Base-by-base conservation (phyloP, 2,888 invertebrate species). In the Harpalus rufipes region DNA sequence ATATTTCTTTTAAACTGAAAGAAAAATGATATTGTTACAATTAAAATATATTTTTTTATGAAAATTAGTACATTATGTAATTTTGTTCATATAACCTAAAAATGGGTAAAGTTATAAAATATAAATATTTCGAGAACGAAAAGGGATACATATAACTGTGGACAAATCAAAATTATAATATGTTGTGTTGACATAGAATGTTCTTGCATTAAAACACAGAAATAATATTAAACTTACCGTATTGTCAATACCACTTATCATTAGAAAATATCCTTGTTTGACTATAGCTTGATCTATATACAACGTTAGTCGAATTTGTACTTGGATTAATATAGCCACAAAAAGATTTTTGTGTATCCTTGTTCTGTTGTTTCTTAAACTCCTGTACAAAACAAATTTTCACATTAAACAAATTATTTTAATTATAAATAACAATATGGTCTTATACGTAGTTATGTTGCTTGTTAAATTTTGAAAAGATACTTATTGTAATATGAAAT, bases 261-360 rank as follows among this genome's bases (percentile, higher is more conserved):
- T 87, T 21, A 88, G 88, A 18, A 85, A 80, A 41, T 79, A 84
- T 86, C 91, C 88, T 86, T 89, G 86, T 86, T 91, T 87, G 85
- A 90, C 88, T 88, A 92, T 89, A 51, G 89, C 89, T 89, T 97
- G 96, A 90, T 97, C 96, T 80, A 96, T 93, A 90, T 96, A 97
- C 56, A 96, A 90, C 0, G 94, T 94, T 84, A 97, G 92, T 61
- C 96, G 92, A 72, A 96, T 93, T 51, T 95, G 89, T 10, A 96
- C 95, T 91, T 96, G 96, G 85, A 95, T 92, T 83, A 96, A 93
- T 93, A 97, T 96, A 1, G 97, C 96, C 59, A 94, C 92, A 90
- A 96, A 98, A 83, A 97, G 92, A 90, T 96, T 96, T 91, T 95
- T 96, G 91, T 96, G 98, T 87, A 97, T 97, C 88, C 95, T 93